phyloP scores from a whole-genome alignment of 2,797 vertebrate species.

The Allobates femoralis region DNA sequence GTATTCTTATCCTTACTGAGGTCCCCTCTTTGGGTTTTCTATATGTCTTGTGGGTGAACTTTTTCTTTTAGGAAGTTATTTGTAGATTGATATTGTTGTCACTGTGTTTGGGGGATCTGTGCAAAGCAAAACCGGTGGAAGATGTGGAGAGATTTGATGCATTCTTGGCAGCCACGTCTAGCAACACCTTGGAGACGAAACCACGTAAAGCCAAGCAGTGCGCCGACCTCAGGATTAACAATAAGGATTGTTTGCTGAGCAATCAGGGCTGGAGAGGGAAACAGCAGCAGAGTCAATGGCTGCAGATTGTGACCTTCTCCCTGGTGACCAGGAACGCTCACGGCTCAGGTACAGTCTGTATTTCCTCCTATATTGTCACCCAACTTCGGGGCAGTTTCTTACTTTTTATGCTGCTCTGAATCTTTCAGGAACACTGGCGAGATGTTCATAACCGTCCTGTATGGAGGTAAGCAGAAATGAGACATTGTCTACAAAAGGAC shows the following conservation, averaged over 20 bases:
- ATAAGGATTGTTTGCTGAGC: conserved; percentile 9
- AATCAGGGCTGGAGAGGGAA: background rate
- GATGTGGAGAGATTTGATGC: background rate
- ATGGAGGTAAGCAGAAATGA: conserved; percentile 36
- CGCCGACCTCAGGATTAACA: background rate
- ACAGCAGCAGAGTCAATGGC: conserved; percentile 4
- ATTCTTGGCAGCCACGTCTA: conserved; percentile 30
- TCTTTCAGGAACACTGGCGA: background rate
- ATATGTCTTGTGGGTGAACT: background rate
- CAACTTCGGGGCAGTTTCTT: background rate
- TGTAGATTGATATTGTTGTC: background rate
- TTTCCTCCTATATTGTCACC: background rate
- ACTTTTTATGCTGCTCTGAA: background rate
- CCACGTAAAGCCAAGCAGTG: conserved; percentile 5
- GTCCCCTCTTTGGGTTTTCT: no score
- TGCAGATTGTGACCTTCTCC: background rate
- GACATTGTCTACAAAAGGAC: background rate
- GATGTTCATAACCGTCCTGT: conserved; percentile 59
- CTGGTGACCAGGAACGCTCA: conserved; percentile 7
- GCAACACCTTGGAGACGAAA: conserved; percentile 5
- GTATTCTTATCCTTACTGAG: no score
- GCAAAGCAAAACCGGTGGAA: background rate
- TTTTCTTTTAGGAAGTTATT: background rate
- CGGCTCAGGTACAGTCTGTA: background rate
- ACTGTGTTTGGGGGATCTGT: background rate